Percentiles rank a stretch among this genome's conserved stretches.
These are phyloP conservation scores for Orchesellides sinensis DNA, from an alignment of 2,888 invertebrate genomes.

Conservation along the genomic window DNA sequence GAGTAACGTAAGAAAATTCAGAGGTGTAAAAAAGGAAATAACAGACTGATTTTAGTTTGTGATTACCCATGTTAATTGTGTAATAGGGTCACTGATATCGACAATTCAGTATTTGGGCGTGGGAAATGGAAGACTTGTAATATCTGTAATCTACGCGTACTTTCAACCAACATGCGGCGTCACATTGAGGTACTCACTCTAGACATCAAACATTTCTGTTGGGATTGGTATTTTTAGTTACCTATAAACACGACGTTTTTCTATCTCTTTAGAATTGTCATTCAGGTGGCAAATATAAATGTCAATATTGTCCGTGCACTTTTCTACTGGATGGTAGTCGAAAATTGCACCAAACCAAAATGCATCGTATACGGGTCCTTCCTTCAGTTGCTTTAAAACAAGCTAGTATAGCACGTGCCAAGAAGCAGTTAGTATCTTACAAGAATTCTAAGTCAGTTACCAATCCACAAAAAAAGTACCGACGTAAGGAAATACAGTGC, in stretches of 20 bases:
- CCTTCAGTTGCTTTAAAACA: neutral
- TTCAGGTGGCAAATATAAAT: constrained; percentile 24
- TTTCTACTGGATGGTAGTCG: neutral
- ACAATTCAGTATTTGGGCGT: constrained; percentile 1
- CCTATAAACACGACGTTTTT: too few species aligned
- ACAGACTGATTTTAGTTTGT: too few species aligned
- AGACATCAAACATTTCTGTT: neutral
- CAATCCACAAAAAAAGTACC: neutral
- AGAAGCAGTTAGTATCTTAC: neutral
- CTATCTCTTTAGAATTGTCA: constrained; percentile 5
- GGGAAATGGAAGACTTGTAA: constrained; percentile 2
- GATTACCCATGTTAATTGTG: neutral
- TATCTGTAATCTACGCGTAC: neutral
- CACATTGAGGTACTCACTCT: neutral
- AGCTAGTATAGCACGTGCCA: constrained; percentile 10
- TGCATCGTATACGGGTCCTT: constrained; percentile 8
- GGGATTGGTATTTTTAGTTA: too few species aligned
- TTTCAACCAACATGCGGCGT: neutral
- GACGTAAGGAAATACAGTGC: constrained; percentile 1
- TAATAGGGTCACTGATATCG: neutral
- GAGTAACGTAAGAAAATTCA: neutral
- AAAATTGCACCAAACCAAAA: constrained; percentile 9
- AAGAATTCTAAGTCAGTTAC: neutral
- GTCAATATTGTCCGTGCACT: constrained; percentile 25
- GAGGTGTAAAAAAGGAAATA: too few species aligned